These are phyloP conservation scores for Gobio gobio DNA, from an alignment of 2,113 vertebrate species.

Conservation along the genomic window DNA sequence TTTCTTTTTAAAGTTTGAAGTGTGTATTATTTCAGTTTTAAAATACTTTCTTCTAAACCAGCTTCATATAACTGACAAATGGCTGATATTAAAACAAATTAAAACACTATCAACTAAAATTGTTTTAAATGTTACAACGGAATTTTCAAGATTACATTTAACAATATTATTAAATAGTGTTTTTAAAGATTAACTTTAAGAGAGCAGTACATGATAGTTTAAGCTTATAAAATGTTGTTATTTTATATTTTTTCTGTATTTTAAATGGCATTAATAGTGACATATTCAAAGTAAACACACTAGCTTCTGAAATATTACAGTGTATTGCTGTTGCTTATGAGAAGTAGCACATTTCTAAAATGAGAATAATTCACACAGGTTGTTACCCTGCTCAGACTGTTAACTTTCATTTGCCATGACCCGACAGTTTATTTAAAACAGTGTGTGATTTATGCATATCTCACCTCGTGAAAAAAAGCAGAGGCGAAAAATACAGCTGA, in stretches of 20 bases:
- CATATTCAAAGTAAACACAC: slow-evolving; percentile 2
- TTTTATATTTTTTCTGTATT: background rate
- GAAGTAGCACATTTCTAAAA: slow-evolving; percentile 17
- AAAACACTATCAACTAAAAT: background rate
- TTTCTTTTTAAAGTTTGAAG: background rate
- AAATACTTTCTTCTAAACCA: background rate
- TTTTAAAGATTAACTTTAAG: background rate
- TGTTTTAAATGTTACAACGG: background rate
- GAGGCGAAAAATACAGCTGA: slow-evolving; percentile 86
- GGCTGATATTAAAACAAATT: background rate
- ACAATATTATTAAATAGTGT: background rate
- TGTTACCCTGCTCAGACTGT: slow-evolving; percentile 13
- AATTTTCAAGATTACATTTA: background rate
- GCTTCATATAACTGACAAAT: background rate
- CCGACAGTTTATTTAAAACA: slow-evolving; percentile 38
- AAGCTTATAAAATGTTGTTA: background rate
- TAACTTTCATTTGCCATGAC: slow-evolving; percentile 33
- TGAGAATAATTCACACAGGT: slow-evolving; percentile 10
- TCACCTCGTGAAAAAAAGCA: slow-evolving; percentile 93
- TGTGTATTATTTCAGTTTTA: background rate
- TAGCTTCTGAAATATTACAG: background rate
- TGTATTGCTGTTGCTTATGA: background rate
- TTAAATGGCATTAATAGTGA: background rate
- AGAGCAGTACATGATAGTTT: background rate
- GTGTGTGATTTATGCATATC: slow-evolving; percentile 44